phyloP scores from a whole-genome alignment of 2,113 vertebrate genomes.

The Ifrita kowaldi region DNA sequence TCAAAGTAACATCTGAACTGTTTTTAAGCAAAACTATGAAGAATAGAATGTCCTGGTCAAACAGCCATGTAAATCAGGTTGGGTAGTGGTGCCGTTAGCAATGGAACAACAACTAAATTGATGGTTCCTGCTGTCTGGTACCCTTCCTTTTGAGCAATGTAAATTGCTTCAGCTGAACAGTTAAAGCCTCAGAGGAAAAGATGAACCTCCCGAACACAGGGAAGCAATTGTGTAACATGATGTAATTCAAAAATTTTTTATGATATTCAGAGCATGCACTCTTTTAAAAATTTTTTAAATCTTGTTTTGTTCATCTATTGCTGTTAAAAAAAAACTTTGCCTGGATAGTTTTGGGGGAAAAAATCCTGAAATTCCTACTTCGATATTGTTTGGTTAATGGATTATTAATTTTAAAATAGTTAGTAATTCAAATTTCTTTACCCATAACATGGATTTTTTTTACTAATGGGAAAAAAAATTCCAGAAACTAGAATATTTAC shows the following conservation, averaged over 20 bases:
- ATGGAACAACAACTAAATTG: neutral
- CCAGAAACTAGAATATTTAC: neutral
- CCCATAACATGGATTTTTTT: neutral
- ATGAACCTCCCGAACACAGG: neutral
- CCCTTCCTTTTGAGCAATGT: neutral
- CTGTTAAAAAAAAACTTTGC: neutral
- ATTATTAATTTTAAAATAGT: neutral
- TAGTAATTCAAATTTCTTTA: neutral
- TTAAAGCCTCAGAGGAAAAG: neutral
- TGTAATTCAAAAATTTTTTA: neutral
- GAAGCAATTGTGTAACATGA: neutral
- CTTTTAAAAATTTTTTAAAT: neutral
- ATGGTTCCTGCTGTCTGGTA: neutral
- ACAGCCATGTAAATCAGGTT: neutral
- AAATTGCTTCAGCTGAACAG: neutral
- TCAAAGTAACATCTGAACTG: neutral
- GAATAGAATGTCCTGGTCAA: neutral
- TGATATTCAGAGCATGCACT: neutral
- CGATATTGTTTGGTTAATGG: neutral
- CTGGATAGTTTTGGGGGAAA: neutral
- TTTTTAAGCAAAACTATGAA: neutral
- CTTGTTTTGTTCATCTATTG: neutral
- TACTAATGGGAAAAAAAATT: neutral
- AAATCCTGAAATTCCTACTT: neutral
- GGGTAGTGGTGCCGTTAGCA: neutral